These are phyloP conservation scores for Aspiorhynchus laticeps DNA, from an alignment of 2,113 vertebrate species.

Conservation along the genomic window DNA sequence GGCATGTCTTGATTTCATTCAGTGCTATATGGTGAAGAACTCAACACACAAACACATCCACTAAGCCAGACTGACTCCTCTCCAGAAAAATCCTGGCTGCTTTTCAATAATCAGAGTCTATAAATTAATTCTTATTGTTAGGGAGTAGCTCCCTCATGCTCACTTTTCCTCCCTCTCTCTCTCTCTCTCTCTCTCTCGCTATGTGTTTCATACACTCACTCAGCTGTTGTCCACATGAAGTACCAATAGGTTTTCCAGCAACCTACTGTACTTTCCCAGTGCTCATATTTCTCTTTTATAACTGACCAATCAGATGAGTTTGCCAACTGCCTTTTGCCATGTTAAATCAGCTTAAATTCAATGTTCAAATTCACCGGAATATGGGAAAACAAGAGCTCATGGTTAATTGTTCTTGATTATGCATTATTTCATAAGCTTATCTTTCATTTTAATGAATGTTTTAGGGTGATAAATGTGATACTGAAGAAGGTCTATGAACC, in stretches of 20 bases:
- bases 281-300: not conserved
- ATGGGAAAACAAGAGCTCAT: not conserved
- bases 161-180: not conserved
- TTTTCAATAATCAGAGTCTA: slow-evolving; percentile 50
- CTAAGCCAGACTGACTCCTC: slow-evolving; percentile 55
- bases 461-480: not conserved
- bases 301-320: slow-evolving; percentile 11
- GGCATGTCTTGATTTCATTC: not conserved
- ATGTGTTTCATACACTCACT: not conserved
- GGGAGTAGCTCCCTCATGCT: slow-evolving; percentile 19
- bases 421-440: not conserved
- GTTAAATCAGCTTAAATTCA: not conserved
- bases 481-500: not conserved
- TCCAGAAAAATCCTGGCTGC: slow-evolving; percentile 52
- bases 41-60: not conserved
- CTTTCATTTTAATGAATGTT: not conserved
- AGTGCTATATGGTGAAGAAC: not conserved
- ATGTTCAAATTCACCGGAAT: not conserved
- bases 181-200: slow-evolving; percentile 26
- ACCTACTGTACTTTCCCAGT: slow-evolving; percentile 3
- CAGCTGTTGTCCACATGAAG: slow-evolving; percentile 37
- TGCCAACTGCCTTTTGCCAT: not conserved
- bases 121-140: slow-evolving; percentile 55
- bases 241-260: slow-evolving; percentile 1
- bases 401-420: not conserved